phyloP scores from a whole-genome alignment of 2,113 vertebrate genomes.

The Parotia lawesii region DNA sequence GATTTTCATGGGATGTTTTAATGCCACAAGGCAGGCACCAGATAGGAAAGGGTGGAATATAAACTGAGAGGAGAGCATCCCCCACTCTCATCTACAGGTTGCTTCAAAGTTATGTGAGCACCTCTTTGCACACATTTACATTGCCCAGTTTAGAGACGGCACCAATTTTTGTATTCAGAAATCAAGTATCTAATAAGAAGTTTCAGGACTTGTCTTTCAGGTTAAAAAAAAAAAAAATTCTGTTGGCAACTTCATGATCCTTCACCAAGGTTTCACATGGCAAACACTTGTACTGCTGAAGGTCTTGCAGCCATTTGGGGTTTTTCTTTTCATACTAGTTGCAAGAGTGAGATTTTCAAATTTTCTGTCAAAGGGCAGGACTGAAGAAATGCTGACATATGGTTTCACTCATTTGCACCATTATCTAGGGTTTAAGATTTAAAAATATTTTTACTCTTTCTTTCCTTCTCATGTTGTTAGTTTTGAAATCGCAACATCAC shows the following conservation, averaged over 20 bases:
- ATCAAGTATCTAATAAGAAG: not conserved
- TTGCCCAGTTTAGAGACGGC: not conserved
- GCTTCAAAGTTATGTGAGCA: not conserved
- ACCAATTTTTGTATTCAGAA: not conserved
- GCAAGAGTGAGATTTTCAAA: not conserved
- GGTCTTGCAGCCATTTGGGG: not conserved
- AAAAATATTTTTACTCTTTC: not conserved
- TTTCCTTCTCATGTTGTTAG: not conserved
- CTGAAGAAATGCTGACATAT: not conserved
- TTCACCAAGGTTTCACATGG: not conserved
- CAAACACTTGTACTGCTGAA: not conserved
- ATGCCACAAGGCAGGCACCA: not conserved
- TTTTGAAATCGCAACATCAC: not conserved
- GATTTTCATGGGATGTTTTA: not conserved
- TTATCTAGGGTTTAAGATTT: not conserved
- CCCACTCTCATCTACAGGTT: not conserved
- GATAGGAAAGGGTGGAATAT: not conserved
- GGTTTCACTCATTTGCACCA: not conserved
- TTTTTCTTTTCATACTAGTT: not conserved
- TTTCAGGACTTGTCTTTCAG: not conserved
- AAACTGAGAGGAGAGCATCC: not conserved
- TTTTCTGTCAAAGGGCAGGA: not conserved
- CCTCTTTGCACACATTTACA: not conserved
- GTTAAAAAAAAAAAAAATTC: not conserved
- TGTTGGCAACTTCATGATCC: not conserved